Evolutionary conservation across 2,888 invertebrate species (phyloP).

Genomic region (Minunthozetes semirufus): DNA sequence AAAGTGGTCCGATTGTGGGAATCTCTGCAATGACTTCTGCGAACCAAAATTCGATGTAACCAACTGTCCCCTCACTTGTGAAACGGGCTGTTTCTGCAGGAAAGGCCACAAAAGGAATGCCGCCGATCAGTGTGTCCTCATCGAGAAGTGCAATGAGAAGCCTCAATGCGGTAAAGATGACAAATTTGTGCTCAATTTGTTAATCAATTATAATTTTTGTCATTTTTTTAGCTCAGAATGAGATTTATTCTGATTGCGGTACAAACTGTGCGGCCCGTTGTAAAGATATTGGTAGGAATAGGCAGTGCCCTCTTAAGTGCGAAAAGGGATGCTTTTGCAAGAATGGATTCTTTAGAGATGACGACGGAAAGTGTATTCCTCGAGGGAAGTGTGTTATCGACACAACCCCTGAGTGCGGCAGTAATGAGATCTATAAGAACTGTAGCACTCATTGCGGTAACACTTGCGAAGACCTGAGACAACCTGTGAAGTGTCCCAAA

Average conservation of each 20-base stretch:
- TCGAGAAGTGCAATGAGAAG: background rate
- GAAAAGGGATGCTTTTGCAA: background rate
- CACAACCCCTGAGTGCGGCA: background rate
- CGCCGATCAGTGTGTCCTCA: background rate
- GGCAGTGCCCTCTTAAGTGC: background rate
- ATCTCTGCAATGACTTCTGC: background rate
- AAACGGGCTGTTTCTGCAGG: background rate
- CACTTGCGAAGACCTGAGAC: background rate
- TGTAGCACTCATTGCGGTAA: background rate
- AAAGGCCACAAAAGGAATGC: background rate
- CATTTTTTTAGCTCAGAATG: background rate
- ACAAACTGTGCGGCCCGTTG: background rate
- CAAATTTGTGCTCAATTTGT: too few species aligned
- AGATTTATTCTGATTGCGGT: background rate
- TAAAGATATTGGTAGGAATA: background rate
- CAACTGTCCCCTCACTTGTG: background rate
- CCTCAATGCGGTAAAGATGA: background rate
- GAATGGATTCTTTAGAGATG: background rate
- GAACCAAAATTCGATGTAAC: background rate
- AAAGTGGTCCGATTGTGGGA: background rate
- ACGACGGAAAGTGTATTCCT: too few species aligned
- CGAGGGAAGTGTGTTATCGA: background rate
- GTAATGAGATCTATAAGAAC: background rate
- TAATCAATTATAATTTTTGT: too few species aligned
- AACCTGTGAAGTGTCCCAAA: background rate